Percentiles rank a stretch among this genome's conserved stretches.
These are phyloP conservation scores for Sylvilagus floridanus DNA, from an alignment of 2,797 vertebrate species.

Conservation along the genomic window DNA sequence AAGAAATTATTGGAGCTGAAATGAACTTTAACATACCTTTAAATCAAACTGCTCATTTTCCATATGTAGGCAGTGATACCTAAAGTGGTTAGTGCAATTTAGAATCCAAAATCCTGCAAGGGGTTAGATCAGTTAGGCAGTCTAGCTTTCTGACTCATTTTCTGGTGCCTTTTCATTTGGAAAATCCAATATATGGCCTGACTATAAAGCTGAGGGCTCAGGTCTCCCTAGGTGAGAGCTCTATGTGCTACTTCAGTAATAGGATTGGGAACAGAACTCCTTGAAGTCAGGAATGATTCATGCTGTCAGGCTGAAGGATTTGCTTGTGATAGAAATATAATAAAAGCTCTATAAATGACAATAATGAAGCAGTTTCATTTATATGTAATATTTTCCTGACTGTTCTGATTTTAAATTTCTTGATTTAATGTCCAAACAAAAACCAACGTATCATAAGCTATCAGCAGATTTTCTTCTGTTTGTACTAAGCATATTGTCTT, in stretches of 20 bases:
- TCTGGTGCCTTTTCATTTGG: not conserved
- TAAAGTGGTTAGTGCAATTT: not conserved
- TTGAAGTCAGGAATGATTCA: not conserved
- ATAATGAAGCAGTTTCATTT: not conserved
- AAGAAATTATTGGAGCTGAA: not conserved
- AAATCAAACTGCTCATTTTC: not conserved
- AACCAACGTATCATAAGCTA: not conserved
- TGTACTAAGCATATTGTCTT: not conserved
- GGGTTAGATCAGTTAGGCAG: not conserved
- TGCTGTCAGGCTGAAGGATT: not conserved
- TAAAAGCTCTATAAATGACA: not conserved
- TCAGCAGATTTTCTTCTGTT: constrained; percentile 22
- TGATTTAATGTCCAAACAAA: constrained; percentile 14
- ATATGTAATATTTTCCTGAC: not conserved
- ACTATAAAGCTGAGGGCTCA: not conserved
- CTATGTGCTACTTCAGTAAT: not conserved
- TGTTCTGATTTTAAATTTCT: constrained; percentile 1
- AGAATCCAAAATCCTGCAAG: not conserved
- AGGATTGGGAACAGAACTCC: not conserved
- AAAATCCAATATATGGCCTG: not conserved
- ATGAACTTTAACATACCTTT: not conserved
- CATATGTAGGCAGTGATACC: not conserved
- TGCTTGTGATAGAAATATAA: not conserved
- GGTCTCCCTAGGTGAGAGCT: not conserved
- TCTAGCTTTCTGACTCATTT: not conserved